Base-by-base conservation (phyloP, 2,113 vertebrate genomes). In the Pseudorasbora parva region DNA sequence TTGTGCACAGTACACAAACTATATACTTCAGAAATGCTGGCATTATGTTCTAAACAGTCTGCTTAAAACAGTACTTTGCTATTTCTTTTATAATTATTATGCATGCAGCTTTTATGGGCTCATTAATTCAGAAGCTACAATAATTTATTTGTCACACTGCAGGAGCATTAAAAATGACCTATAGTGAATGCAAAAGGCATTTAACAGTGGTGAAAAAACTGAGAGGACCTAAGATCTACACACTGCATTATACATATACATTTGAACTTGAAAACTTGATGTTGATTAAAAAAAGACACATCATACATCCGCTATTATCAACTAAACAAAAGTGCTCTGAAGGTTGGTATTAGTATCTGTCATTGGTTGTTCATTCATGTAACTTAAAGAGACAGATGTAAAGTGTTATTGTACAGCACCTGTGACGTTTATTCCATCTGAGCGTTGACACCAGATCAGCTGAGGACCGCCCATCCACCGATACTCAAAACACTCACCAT, bases 371-470 rank as follows among this genome's bases (percentile, higher is more conserved):
- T 47, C 23, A 43, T 45, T 45, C 19, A 14, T 23, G 11, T 71
- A 10, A 45, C 0, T 12, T 45, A 37, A 37, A 37, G 62, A 66
- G 30, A 66, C 19, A 41, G 33, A 71, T 45, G 33, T 43, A 5
- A 71, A 71, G 68, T 8, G 21, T 15, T 25, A 5, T 17, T 73
- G 4, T 27, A 10, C 8, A 12, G 91, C 94, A 99, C 98, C 98
- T 91, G 97, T 99, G 86, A 99, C 98, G 0, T 98, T 99, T 87
- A 97, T 85, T 78, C 98, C 98, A 23, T 99, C 98, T 9, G 98
- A 99, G 69, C 98, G 96, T 88, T 99, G 97, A 89, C 98, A 99
- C 98, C 98, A 99, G 77, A 95, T 89, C 0, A 94, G 92, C 23
- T 94, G 91, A 82, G 93, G 94, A 62, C 94, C 91, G 4, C 95